Base-by-base conservation (phyloP, 2,888 invertebrate species). In the Pandemis corylana region DNA sequence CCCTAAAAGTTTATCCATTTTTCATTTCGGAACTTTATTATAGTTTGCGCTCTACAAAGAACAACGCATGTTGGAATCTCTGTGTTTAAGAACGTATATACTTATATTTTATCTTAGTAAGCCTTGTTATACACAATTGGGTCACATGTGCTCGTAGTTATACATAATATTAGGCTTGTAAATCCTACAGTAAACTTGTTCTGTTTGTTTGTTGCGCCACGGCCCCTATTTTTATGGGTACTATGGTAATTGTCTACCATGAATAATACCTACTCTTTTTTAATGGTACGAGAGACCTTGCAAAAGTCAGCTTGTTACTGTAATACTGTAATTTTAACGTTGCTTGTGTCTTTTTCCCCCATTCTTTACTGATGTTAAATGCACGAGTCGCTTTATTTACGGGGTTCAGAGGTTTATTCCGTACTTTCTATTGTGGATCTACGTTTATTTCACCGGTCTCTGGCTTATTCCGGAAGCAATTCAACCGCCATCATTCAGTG, bases 11-110 rank as follows among this genome's bases (percentile, higher is more conserved):
- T 36, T 36, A 2, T 36, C 28, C 20, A 56, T 56, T 56, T 56
- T 56, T 56, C 56, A 56, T 56, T 9, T 10, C 56, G 56, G 56
- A 15, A 56, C 56, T 56, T 56, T 56, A 56, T 56, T 56, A 56
- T 6, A 20, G 20, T 56, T 56, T 56, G 9, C 20, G 20, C 56
- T 20, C 56, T 20, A 20, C 56, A 56, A 20, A 9, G 20, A 56
- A 20, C 15, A 56, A 56, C 56, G 9, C 20, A 20, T 53, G 53
- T 15, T 53, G 53, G 53, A 53, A 15, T 53, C 7, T 7, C 15
- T 53, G 4, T 36, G 28, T 36, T 36, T 36, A 53, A 15, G 53
- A 53, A 53, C 53, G 2, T 7, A 53, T n/a, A 53, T 53, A 53
- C 15, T 53, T n/a, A 53, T 53, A 53, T 53, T 53, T 53, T 53